Base-by-base conservation (phyloP, 2,797 vertebrate species). In the Cottoperca gobio region DNA sequence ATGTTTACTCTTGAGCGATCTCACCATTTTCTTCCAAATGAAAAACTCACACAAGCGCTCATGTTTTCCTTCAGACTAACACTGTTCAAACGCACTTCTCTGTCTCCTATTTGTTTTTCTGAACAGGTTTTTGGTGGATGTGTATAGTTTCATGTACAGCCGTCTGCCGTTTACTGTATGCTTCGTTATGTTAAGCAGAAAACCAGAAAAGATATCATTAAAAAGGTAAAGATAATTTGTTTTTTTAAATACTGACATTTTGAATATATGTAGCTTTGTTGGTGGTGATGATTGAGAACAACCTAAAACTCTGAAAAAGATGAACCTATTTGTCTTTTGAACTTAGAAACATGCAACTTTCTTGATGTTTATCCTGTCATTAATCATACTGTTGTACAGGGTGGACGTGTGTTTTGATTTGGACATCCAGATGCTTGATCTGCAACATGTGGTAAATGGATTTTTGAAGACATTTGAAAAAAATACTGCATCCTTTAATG, bases 61-160 rank as follows among this genome's bases (percentile, higher is more conserved):
- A 53, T 45, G 60, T 78, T 86, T 82, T 82, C 76, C 78, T 78
- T 69, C 74, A 62, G 28, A 67, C 67, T 52, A 59, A 76, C 50
- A 26, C n/a, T 46, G 24, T 52, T 54, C 19, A 60, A 26, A 73
- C 49, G 48, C 78, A 61, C 61, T 77, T 78, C 13, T 61, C 81
- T 28, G 59, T 75, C 63, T 76, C 61, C 39, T 58, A 24, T 66
- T 64, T 12, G 43, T 42, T 48, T 54, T 65, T 72, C 54, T 24
- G 2, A 81, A 55, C 52, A 63, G 54, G 54, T 53, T 81, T n/a
- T 57, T 45, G 33, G 59, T 85, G 79, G 74, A 59, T 73, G 83
- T 87, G 73, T 86, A 80, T 82, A 77, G 66, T 76, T 84, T 80
- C 46, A 64, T 85, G 82, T 88, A 81, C 70, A 85, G 70, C 24